phyloP scores from a whole-genome alignment of 2,113 vertebrate genomes.

The Octodon degus region DNA sequence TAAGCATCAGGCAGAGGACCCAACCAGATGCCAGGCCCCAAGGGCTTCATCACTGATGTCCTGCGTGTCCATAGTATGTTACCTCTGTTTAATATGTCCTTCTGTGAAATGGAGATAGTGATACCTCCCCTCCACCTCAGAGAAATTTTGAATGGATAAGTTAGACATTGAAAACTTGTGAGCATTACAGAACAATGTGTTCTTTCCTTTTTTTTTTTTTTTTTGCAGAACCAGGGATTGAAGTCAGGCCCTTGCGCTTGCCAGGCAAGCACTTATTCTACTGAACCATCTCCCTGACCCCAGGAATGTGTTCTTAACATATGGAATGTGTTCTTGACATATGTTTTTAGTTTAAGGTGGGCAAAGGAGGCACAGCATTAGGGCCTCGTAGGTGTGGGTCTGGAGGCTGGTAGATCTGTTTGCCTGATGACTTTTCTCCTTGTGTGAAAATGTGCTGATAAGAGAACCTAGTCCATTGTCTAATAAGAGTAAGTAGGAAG shows the following conservation, averaged over 20 bases:
- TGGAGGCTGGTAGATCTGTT: neutral
- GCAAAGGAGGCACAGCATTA: neutral
- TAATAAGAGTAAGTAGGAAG: neutral
- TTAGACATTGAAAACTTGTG: neutral
- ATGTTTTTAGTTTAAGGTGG: neutral
- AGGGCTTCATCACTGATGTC: neutral
- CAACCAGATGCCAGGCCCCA: neutral
- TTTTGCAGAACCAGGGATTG: too few relatives aligned
- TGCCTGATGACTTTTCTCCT: neutral
- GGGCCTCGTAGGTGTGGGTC: neutral
- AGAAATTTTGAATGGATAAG: neutral
- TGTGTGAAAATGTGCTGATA: constrained; percentile 11
- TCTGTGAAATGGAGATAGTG: neutral
- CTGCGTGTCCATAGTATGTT: neutral
- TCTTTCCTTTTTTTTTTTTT: neutral
- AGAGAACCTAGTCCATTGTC: neutral
- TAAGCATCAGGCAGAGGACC: constrained; percentile 12
- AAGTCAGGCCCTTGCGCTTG: too few relatives aligned
- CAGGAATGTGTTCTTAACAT: too few relatives aligned
- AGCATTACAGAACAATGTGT: neutral
- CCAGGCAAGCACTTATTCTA: too few relatives aligned
- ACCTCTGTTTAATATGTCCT: neutral
- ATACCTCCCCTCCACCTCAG: neutral
- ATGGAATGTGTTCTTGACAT: neutral
- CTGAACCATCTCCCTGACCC: too few relatives aligned